Base-by-base conservation (phyloP, 2,113 vertebrate species). In the Cyprinodon variegatus region DNA sequence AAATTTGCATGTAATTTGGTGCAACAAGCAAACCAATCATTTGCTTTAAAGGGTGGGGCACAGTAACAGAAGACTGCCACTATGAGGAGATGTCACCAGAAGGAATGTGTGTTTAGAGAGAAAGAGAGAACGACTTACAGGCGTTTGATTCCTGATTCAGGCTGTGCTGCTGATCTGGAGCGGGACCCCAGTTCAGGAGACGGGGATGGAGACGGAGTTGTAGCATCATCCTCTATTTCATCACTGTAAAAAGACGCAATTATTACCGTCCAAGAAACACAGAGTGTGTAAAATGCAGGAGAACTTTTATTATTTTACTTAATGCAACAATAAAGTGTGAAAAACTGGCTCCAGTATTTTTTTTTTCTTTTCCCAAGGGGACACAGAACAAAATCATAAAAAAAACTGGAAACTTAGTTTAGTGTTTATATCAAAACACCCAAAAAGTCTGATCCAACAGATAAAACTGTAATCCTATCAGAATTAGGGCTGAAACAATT, bases 61-160 rank as follows among this genome's bases (percentile, higher is more conserved):
- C 48, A 36, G 29, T 13, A 39, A 53, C 36, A 41, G 39, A 59
- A 11, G 46, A 61, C 22, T 57, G 50, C 39, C 70, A 41, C 40
- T 29, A 11, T 14, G 72, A 48, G 76, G 29, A 40, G 6, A 29
- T 11, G 76, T 29, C 29, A 29, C 29, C 29, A 29, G 29, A 29
- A 29, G 29, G 1, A 29, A 29, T 29, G 29, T 29, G 1, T 29
- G 29, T 29, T 29, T 2, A 29, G 29, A 29, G 29, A 29, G 29
- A 29, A 7, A 37, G 59, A 46, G 57, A 39, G 15, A 77, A 5
- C 20, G 11, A 98, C 98, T 90, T 95, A 99, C 98, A 99, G 94
- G 82, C 97, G 93, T 91, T 97, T 98, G 94, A 99, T 99, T 86
- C 98, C 96, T 0, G 98, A 99, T 87, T 99, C 98, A 0, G 96